A percentile compares a stretch with the other conserved stretches of the same genome.
These are phyloP conservation scores for Oreotrochilus melanogaster DNA, from an alignment of 2,113 vertebrate genomes.

Conservation along the genomic window DNA sequence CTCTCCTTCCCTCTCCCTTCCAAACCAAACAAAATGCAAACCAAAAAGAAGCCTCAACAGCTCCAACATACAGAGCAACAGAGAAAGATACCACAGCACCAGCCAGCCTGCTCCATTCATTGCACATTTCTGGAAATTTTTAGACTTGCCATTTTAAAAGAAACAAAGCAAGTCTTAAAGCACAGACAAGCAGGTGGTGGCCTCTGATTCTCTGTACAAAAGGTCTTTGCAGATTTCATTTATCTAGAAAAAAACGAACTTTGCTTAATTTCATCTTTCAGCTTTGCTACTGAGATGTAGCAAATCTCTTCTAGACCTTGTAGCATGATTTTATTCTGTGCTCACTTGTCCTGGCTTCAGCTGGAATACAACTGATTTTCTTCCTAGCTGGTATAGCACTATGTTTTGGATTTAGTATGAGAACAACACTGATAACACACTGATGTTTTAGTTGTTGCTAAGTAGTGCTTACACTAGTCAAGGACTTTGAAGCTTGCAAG, in stretches of 20 bases:
- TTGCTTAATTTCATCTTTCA: slow-evolving; percentile 24
- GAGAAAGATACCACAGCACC: accelerated
- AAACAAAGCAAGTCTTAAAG: not conserved
- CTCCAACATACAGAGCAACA: not conserved
- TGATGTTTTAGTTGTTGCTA: too few species aligned
- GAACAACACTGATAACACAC: too few species aligned
- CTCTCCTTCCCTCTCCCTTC: not conserved
- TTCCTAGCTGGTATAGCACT: too few species aligned
- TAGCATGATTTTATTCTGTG: not conserved
- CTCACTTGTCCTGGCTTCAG: not conserved
- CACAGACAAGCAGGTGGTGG: not conserved
- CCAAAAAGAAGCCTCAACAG: not conserved
- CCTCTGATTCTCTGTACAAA: not conserved
- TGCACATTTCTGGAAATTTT: not conserved
- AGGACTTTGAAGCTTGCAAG: too few species aligned
- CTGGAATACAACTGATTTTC: too few species aligned
- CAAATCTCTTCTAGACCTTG: not conserved
- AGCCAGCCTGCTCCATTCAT: not conserved
- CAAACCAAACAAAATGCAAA: not conserved
- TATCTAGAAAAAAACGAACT: not conserved
- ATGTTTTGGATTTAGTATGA: too few species aligned
- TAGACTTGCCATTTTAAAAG: not conserved
- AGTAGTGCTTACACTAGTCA: too few species aligned
- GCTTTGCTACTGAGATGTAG: not conserved
- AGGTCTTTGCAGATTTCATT: not conserved